Conservation (phyloP, 2,113 vertebrate species). For the Pogona vitticeps region DNA sequence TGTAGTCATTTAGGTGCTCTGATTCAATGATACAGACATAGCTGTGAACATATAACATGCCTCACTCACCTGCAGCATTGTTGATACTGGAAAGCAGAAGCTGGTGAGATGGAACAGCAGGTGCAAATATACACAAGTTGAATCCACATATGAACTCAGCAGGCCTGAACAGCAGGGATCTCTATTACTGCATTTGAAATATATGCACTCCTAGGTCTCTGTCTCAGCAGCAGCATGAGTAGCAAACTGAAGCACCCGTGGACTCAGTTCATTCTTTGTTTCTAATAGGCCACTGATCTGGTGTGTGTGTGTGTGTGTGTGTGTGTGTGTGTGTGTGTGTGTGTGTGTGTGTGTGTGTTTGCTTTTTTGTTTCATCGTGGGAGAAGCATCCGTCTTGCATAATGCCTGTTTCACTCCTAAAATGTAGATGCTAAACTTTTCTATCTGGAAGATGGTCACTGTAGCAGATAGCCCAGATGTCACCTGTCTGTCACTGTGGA, state of each 20-base stretch:
- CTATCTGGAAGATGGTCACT: background rate
- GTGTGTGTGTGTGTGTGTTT: too few relatives aligned
- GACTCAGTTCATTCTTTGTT: background rate
- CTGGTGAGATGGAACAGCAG: conserved; percentile 27
- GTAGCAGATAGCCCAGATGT: too few relatives aligned
- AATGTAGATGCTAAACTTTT: too few relatives aligned
- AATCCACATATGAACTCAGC: background rate
- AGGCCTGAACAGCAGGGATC: background rate
- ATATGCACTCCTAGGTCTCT: background rate
- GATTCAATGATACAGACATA: conserved; percentile 7
- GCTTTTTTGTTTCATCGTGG: too few relatives aligned
- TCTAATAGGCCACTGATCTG: background rate
- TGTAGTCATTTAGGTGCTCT: background rate
- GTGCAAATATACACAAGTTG: conserved; percentile 9
- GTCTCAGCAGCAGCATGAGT: conserved; percentile 1
- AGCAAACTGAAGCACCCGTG: background rate
- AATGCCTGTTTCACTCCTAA: background rate
- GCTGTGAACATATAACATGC: conserved; percentile 10
- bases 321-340: too few relatives aligned
- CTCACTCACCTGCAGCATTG: conserved; percentile 14
- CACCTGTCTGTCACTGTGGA: too few relatives aligned
- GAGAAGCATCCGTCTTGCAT: too few relatives aligned
- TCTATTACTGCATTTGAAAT: conserved; percentile 14
- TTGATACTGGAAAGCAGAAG: conserved; percentile 41
- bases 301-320: too few relatives aligned